Evolutionary conservation across 2,888 invertebrate genomes (phyloP), one percentile per base, ranked within the genome.

Genomic region (Marronus borbonicus): DNA sequence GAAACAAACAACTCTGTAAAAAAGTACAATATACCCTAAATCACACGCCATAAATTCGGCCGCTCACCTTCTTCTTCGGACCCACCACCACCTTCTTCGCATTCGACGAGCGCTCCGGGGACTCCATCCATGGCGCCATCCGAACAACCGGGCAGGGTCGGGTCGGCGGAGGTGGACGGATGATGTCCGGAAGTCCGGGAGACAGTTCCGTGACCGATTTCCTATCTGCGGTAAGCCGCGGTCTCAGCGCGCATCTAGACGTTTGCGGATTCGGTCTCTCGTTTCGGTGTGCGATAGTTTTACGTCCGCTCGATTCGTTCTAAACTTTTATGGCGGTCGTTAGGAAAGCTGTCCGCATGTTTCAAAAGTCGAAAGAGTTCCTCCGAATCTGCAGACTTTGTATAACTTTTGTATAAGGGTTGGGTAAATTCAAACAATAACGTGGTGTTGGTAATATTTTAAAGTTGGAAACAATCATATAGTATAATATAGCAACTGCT

Each of bases 101-200:
- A 36, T 36, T 36, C 31, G 31, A 5, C 31, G 31, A 5, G 31
- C 3, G 5, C 82, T 81, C 79, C 74, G 83, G 84, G 84, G 83
- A 81, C 82, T 75, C 83, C 82, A 82, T 75, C 83, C 82, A 82
- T 84, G 86, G 85, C 85, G 86, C 86, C 87, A 80, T 81, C 83
- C 85, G 85, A 87, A 84, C 85, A 84, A 86, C 85, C 31, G 20
- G 20, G n/a, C n/a, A 8, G 14, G 20, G 55, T 17, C 17, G 55
- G n/a, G n/a, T n/a, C 20, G 20, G 20, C 24, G 85, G 83, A 83
- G 82, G 84, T 83, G 80, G 84, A 82, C 78, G 81, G 78, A 77
- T 82, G 81, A 81, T 83, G 82, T 83, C 83, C 85, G 86, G 86
- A 86, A 82, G 85, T 86, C 86, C 86, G 85, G 85, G 84, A 83